phyloP scores from a whole-genome alignment of 2,888 invertebrate species.

The Idaea straminata region DNA sequence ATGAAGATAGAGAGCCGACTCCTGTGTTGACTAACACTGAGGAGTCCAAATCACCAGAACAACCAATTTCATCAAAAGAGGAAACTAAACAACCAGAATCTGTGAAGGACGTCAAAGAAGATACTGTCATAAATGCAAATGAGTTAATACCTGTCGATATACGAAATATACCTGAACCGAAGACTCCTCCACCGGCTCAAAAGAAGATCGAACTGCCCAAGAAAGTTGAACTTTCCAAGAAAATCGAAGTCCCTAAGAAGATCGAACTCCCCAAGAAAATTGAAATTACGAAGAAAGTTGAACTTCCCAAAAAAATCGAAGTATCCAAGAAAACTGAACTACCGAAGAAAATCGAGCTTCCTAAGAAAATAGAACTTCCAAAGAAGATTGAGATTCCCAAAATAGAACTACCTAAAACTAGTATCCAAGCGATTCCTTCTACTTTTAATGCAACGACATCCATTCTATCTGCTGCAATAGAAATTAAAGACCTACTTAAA shows the following conservation, averaged over 20 bases:
- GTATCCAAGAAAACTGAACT: neutral
- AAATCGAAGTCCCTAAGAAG: constrained; percentile 19
- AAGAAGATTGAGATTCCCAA: constrained; percentile 21
- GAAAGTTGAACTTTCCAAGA: constrained; percentile 23
- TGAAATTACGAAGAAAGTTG: constrained; percentile 13
- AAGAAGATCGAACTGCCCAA: constrained; percentile 14
- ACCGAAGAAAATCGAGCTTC: constrained; percentile 29
- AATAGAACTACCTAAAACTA: constrained; percentile 19
- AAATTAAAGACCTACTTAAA: constrained; percentile 19
- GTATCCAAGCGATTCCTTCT: constrained; percentile 12
- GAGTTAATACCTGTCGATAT: constrained; percentile 37
- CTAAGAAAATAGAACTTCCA: constrained; percentile 35
- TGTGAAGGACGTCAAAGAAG: constrained; percentile 37
- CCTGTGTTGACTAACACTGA: constrained; percentile 43
- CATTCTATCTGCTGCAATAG: constrained; percentile 14
- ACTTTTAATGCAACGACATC: constrained; percentile 17
- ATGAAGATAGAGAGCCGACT: constrained; percentile 38
- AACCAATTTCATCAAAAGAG: constrained; percentile 21
- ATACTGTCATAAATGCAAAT: constrained; percentile 26
- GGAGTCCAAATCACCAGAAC: constrained; percentile 41
- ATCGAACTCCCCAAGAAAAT: constrained; percentile 12
- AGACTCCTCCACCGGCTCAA: constrained; percentile 48
- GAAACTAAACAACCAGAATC: constrained; percentile 28
- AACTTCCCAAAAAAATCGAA: constrained; percentile 11
- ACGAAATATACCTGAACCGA: constrained; percentile 48